phyloP scores from a whole-genome alignment of 2,888 invertebrate species.

The Crematogaster levior region DNA sequence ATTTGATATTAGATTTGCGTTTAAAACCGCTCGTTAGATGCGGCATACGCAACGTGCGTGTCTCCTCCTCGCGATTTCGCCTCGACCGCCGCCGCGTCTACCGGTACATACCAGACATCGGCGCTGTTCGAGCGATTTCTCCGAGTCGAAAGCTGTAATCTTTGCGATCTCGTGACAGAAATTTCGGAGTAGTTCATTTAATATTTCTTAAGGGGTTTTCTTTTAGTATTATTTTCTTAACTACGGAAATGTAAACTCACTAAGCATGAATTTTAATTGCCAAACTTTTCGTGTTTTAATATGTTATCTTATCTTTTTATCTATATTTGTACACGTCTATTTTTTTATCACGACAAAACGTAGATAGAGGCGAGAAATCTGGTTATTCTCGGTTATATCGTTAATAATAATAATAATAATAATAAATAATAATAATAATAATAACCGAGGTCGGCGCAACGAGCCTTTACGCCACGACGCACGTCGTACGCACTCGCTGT shows the following conservation, averaged over 20 bases:
- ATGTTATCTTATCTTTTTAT: background rate
- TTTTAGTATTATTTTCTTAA: background rate
- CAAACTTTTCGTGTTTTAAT: background rate
- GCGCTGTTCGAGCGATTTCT: constrained; percentile 37
- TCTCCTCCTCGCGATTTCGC: constrained; percentile 79
- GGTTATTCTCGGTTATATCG: background rate
- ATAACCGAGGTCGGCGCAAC: constrained; percentile 16
- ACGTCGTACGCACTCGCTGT: constrained; percentile 54
- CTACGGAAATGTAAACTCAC: background rate
- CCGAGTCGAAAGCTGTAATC: constrained; percentile 15
- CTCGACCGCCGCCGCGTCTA: constrained; percentile 46
- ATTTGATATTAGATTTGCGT: constrained; percentile 79
- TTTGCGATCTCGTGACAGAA: background rate
- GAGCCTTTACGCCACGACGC: constrained; percentile 36
- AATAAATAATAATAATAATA: constrained; percentile 20
- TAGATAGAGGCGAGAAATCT: background rate
- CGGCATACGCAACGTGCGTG: constrained; percentile 84
- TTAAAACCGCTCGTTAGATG: constrained; percentile 82
- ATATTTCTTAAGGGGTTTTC: too few species aligned
- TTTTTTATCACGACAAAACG: background rate
- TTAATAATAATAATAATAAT: constrained; percentile 16
- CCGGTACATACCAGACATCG: constrained; percentile 32
- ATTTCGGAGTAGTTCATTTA: too few species aligned
- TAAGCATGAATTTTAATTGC: background rate
- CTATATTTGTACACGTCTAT: background rate